A percentile compares a stretch with the other conserved stretches of the same genome.
phyloP scores from a whole-genome alignment of 2,113 vertebrate species.

The Ammospiza caudacuta region DNA sequence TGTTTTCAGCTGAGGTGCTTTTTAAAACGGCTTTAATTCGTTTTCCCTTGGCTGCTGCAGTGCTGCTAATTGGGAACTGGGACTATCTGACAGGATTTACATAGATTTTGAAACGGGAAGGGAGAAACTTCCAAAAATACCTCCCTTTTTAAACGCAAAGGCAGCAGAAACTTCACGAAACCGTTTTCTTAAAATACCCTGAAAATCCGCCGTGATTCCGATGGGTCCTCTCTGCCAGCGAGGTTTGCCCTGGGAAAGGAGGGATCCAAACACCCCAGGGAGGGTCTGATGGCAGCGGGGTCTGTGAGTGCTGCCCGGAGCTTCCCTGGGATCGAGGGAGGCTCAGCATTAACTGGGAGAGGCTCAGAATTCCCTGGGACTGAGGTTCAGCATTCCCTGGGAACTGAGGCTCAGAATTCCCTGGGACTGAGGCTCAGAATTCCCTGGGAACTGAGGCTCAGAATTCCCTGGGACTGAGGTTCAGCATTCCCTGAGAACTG shows the following conservation, averaged over 20 bases:
- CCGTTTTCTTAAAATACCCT: background rate
- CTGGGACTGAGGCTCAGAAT: too few species aligned
- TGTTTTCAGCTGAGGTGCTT: background rate
- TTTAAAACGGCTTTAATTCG: background rate
- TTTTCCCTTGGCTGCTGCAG: background rate
- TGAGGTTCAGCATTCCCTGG: too few species aligned
- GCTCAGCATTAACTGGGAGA: too few species aligned
- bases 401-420: too few species aligned
- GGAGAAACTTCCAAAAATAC: background rate
- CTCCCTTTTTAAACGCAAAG: background rate
- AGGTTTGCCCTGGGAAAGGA: background rate
- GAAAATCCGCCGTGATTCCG: rapidly evolving
- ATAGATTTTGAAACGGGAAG: background rate
- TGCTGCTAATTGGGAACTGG: background rate
- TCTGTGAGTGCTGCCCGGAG: background rate
- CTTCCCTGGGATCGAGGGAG: background rate
- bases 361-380: too few species aligned
- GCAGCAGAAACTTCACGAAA: background rate
- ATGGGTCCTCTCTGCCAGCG: background rate
- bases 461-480: rapidly evolving
- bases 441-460: too few species aligned
- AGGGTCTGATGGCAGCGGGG: rapidly evolving
- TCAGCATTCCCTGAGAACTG: too few species aligned
- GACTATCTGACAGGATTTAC: background rate
- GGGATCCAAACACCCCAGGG: rapidly evolving